Conservation (phyloP, 2,113 vertebrate genomes). For the Apodemus speciosus region DNA sequence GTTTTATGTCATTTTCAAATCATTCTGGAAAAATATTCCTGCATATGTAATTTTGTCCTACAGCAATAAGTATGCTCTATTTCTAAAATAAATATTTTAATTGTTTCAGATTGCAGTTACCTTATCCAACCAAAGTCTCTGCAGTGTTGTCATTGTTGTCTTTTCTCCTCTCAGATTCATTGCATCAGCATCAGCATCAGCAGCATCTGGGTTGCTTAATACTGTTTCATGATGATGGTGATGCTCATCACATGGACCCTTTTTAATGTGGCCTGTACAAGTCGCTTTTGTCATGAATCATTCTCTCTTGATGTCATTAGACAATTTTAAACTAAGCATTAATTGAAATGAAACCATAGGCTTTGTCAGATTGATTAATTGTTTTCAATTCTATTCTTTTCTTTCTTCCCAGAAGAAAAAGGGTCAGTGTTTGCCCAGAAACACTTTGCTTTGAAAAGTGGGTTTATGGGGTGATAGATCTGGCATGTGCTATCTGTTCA, state of each 20-base stretch:
- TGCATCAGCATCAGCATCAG: conserved; percentile 49
- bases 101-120: conserved; percentile 15
- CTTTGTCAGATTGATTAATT: conserved; percentile 73
- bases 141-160: conserved; percentile 44
- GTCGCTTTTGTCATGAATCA: conserved; percentile 72
- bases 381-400: conserved; percentile 75
- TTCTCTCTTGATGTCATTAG: conserved; percentile 67
- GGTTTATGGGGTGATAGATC: conserved; percentile 84
- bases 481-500: conserved; percentile 79
- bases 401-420: conserved; percentile 67
- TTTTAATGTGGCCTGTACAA: conserved; percentile 57
- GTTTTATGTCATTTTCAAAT: conserved; percentile 17
- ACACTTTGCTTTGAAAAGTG: conserved; percentile 81
- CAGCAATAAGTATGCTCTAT: conserved; percentile 6
- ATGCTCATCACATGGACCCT: conserved; percentile 49
- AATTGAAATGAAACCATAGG: conserved; percentile 77
- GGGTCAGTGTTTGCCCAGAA: conserved; percentile 39
- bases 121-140: conserved; percentile 44
- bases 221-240: conserved; percentile 37
- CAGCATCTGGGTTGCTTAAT: conserved; percentile 53
- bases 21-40: conserved; percentile 2
- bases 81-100: conserved; percentile 54
- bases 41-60: conserved; percentile 41
- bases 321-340: conserved; percentile 66
- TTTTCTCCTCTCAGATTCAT: conserved; percentile 56